Percentiles rank a stretch among this genome's conserved stretches.
phyloP scores from a whole-genome alignment of 2,797 vertebrate species.

The Lagodon rhomboides region DNA sequence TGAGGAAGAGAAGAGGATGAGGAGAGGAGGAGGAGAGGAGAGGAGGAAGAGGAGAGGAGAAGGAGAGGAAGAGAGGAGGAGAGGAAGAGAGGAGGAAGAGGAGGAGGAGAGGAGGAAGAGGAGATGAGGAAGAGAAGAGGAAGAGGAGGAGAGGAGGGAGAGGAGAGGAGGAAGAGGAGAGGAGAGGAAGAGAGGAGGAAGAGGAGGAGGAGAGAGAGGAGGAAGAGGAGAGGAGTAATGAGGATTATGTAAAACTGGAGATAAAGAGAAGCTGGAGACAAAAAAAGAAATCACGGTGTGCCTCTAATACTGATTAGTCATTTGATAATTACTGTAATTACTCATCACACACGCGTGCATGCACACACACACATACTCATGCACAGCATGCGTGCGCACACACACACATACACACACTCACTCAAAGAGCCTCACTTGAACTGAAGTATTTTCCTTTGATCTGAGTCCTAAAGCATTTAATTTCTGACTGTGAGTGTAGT shows the following conservation, averaged over 20 bases:
- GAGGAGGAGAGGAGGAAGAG: not conserved
- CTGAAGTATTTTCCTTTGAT: constrained; percentile 59
- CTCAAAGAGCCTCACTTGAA: constrained; percentile 26
- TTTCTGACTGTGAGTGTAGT: constrained; percentile 22
- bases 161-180: no score
- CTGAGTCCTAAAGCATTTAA: constrained; percentile 43
- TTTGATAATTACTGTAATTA: constrained; percentile 73
- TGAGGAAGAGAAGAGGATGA: not conserved
- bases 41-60: constrained; percentile 16
- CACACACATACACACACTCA: not conserved
- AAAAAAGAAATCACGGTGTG: constrained; percentile 47
- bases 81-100: constrained; percentile 43
- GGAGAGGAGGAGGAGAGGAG: not conserved
- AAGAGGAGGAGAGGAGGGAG: not conserved
- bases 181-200: not conserved
- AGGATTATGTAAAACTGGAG: constrained; percentile 32
- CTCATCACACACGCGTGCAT: constrained; percentile 12
- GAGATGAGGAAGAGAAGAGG: no score
- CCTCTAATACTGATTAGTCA: constrained; percentile 63
- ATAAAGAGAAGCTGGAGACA: constrained; percentile 50
- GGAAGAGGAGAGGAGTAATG: constrained; percentile 12
- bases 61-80: constrained; percentile 11
- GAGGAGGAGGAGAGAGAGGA: not conserved
- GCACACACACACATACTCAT: constrained; percentile 24
- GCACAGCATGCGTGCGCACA: constrained; percentile 13